A percentile compares a stretch with the other conserved stretches of the same genome.
phyloP scores from a whole-genome alignment of 2,888 invertebrate species.

The Callimorpha dominula region DNA sequence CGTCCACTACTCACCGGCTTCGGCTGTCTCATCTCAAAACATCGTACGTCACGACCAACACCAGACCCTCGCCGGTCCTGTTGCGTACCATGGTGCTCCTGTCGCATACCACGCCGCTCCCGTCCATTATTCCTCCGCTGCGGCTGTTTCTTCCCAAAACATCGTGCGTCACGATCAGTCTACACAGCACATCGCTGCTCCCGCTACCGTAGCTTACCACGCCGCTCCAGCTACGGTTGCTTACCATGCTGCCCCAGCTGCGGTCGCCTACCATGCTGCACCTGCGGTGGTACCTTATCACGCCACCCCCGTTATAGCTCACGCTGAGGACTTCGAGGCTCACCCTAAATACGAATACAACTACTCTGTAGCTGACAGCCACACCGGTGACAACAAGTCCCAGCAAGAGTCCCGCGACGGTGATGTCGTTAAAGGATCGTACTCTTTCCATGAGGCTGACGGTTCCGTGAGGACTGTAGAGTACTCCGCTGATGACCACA shows the following conservation, averaged over 20 bases:
- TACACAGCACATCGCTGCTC: slow-evolving; percentile 40
- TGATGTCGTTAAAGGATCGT: slow-evolving; percentile 81
- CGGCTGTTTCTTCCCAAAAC: slow-evolving; percentile 71
- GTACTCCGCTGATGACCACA: slow-evolving; percentile 83
- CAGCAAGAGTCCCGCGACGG: slow-evolving; percentile 83
- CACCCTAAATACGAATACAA: slow-evolving; percentile 77
- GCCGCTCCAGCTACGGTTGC: slow-evolving; percentile 14
- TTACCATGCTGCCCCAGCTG: slow-evolving; percentile 50
- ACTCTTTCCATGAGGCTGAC: slow-evolving; percentile 82
- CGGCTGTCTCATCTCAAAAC: slow-evolving; percentile 64
- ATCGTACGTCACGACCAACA: slow-evolving; percentile 62
- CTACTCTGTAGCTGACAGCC: slow-evolving; percentile 83
- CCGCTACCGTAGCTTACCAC: slow-evolving; percentile 16
- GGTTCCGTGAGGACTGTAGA: slow-evolving; percentile 82
- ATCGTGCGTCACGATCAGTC: slow-evolving; percentile 74
- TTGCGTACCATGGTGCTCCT: slow-evolving; percentile 45
- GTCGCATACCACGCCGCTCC: slow-evolving; percentile 58
- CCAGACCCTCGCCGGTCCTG: slow-evolving; percentile 49
- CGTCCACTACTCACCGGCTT: slow-evolving; percentile 63
- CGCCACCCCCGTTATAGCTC: slow-evolving; percentile 56
- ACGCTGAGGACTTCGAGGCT: slow-evolving; percentile 46
- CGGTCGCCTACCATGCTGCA: slow-evolving; percentile 53
- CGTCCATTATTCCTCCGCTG: slow-evolving; percentile 72
- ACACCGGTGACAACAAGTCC: slow-evolving; percentile 84
- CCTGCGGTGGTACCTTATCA: slow-evolving; percentile 58